These are phyloP conservation scores for Drosophila quadrilineata DNA, from an alignment of 1,140 invertebrate species.

Conservation along the genomic window DNA sequence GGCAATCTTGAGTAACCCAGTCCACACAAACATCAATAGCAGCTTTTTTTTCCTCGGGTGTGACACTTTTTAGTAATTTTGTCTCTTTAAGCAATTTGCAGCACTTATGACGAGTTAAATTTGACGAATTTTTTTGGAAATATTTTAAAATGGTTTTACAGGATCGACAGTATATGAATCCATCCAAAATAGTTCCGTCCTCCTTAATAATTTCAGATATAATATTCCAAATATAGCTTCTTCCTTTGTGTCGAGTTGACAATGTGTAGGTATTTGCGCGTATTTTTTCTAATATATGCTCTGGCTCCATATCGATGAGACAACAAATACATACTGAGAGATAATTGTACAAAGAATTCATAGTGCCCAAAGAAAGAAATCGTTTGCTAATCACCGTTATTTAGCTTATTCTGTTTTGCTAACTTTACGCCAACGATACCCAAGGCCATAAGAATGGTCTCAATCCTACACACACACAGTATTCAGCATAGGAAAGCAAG, in stretches of 20 bases:
- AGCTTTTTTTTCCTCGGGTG: background rate
- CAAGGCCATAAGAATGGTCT: too few relatives aligned
- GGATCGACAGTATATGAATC: constrained; percentile 14
- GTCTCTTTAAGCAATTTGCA: constrained; percentile 10
- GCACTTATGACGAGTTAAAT: constrained; percentile 9
- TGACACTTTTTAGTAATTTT: background rate
- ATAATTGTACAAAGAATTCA: too few relatives aligned
- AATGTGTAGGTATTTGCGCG: background rate
- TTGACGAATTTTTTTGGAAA: background rate
- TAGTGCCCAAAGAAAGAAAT: too few relatives aligned
- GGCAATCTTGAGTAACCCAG: constrained; percentile 25
- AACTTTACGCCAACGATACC: too few relatives aligned
- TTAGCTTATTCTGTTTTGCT: too few relatives aligned
- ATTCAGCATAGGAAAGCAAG: too few relatives aligned
- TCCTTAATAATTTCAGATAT: background rate
- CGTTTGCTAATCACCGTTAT: too few relatives aligned
- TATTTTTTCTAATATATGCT: background rate
- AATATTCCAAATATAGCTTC: background rate
- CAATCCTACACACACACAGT: too few relatives aligned
- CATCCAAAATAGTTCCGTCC: background rate
- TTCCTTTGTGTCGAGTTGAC: background rate
- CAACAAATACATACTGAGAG: too few relatives aligned
- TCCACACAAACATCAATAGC: constrained; percentile 5
- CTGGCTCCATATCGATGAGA: background rate
- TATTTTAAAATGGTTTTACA: constrained; percentile 23